Conservation (phyloP, 2,113 vertebrate genomes). For the Archocentrus centrarchus region DNA sequence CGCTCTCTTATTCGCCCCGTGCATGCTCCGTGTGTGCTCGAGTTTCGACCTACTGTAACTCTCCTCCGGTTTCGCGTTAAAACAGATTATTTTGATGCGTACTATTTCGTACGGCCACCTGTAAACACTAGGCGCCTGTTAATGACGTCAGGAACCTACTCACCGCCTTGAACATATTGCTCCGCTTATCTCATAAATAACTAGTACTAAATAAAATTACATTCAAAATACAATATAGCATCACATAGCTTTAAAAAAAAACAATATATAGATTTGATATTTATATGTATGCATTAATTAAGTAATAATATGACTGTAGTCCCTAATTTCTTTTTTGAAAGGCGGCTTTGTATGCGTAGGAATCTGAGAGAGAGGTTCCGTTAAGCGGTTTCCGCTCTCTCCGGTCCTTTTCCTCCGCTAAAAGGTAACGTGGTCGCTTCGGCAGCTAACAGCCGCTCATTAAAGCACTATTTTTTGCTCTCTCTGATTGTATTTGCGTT, state of each 20-base stretch:
- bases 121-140: slow-evolving; percentile 68
- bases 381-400: slow-evolving; percentile 74
- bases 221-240: accelerated
- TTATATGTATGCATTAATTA: neutral
- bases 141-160: slow-evolving; percentile 17
- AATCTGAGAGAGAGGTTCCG: slow-evolving; percentile 58
- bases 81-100: neutral
- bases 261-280: no score
- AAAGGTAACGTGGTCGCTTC: slow-evolving; percentile 84
- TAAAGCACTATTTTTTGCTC: slow-evolving; percentile 17
- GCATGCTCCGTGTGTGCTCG: neutral
- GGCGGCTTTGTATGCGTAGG: slow-evolving; percentile 22
- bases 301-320: neutral
- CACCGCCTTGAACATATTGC: neutral
- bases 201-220: slow-evolving; percentile 31
- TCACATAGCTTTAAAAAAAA: no score
- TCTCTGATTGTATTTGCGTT: accelerated
- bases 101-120: neutral
- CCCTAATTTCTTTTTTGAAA: neutral
- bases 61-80: neutral
- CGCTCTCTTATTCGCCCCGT: neutral
- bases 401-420: slow-evolving; percentile 75
- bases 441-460: neutral
- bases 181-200: slow-evolving; percentile 45
- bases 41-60: neutral